Evolutionary conservation across 1,140 invertebrate species (phyloP), one percentile per base, ranked within the genome.

Genomic region (Meloidogyne floridensis): DNA sequence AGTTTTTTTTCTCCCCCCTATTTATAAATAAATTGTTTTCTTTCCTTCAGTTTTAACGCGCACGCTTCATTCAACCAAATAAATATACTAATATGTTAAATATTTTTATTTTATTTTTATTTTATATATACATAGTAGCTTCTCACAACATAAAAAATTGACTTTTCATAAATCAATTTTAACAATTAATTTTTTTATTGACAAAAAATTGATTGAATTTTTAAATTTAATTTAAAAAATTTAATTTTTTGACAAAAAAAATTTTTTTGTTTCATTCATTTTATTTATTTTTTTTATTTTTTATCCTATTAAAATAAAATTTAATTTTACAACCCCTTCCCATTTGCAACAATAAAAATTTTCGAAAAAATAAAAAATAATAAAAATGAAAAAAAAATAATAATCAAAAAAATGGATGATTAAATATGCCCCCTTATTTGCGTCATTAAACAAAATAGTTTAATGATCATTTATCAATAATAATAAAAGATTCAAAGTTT

Each of bases 21-120:
- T 65, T 65, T n/a, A 65, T 65, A 65, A 59, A 59, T 59, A 59
- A 65, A 65, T n/a, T 65, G 59, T 65, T 65, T 65, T 65, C 59
- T 65, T 65, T 59, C 56, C 59, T n/a, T 5, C n/a, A 65, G 59
- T 65, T 65, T 65, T 59, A 65, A 32, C 5, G 59, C 59, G 59
- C 59, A 65, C 59, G 59, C 15, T 65, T 65, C n/a, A 65, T 65
- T 65, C n/a, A 65, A 65, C 56, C 59, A 65, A 15, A 59, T 7
- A n/a, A 65, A 65, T 65, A 65, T 65, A 47, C 4, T 65, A 7
- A 65, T 65, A 65, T 65, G 0, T 47, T 47, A 47, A 47, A 47
- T 47, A 47, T 47, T 47, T 47, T 47, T 47, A 47, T 47, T 6
- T 32, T 32, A 32, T 32, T 20, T 20, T 32, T 32, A 32, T 32